A percentile compares a stretch with the other conserved stretches of the same genome.
Evolutionary conservation across 2,888 invertebrate genomes (phyloP).

Genomic region (Platypus cylindrus): DNA sequence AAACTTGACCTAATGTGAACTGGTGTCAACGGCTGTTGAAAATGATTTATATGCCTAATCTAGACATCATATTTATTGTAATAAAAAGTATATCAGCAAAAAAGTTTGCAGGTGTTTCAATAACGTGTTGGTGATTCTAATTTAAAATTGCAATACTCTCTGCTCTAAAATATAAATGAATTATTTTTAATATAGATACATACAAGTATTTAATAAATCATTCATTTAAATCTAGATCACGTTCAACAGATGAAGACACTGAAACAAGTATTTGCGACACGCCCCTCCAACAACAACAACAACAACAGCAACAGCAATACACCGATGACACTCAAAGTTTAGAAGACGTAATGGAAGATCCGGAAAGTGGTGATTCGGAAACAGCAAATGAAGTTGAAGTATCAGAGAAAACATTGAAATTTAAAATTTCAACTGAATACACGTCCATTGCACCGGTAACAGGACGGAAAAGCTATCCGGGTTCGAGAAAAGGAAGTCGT

Average conservation of each 20-base stretch:
- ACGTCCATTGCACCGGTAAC: slow-evolving; percentile 28
- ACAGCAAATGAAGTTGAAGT: slow-evolving; percentile 62
- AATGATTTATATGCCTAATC: no score
- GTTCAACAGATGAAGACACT: slow-evolving; percentile 41
- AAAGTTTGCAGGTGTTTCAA: no score
- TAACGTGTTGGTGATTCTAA: no score
- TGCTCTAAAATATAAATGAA: no score
- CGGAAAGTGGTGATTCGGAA: slow-evolving; percentile 46
- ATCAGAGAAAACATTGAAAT: slow-evolving; percentile 61
- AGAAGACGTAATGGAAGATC: slow-evolving; percentile 43
- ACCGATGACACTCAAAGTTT: slow-evolving; percentile 30
- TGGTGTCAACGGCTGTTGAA: no score
- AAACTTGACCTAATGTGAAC: no score
- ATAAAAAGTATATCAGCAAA: no score
- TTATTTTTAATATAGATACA: no score
- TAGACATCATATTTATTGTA: no score
- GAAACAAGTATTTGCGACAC: slow-evolving; percentile 34
- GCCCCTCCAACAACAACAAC: slow-evolving; percentile 27
- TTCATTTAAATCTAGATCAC: slow-evolving; percentile 37
- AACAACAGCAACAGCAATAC: no score
- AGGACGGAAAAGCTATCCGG: slow-evolving; percentile 51
- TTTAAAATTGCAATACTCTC: no score
- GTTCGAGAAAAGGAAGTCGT: slow-evolving; percentile 54
- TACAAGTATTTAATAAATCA: no score
- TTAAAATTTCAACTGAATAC: slow-evolving; percentile 62